Conservation (phyloP, 2,888 invertebrate species). For the Drosophila bunnanda region DNA sequence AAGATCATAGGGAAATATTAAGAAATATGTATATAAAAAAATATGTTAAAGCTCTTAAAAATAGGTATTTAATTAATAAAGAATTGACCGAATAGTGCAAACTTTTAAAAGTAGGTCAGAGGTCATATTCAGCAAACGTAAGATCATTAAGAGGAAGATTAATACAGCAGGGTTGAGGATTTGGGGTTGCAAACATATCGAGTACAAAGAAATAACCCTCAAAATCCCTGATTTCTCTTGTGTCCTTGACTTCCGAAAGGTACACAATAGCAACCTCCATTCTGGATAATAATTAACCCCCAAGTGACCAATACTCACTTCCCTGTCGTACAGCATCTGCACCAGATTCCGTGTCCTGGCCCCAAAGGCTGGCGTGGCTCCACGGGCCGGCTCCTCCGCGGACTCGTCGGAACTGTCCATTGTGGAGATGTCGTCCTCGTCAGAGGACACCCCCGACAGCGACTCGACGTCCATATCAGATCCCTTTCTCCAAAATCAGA, state of each 20-base stretch:
- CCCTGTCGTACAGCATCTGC: slow-evolving; percentile 78
- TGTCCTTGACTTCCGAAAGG: neutral
- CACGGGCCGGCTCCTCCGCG: slow-evolving; percentile 50
- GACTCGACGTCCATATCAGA: slow-evolving; percentile 74
- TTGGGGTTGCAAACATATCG: neutral
- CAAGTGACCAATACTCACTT: slow-evolving; percentile 59
- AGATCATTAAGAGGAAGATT: neutral
- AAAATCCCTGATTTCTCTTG: neutral
- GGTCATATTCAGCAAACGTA: no score
- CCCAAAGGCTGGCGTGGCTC: slow-evolving; percentile 28
- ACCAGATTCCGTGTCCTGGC: slow-evolving; percentile 72
- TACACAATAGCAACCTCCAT: neutral
- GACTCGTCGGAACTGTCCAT: slow-evolving; percentile 79
- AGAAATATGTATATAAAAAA: neutral
- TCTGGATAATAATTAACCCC: neutral
- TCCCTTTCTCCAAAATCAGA: slow-evolving; percentile 53
- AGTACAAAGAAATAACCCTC: neutral
- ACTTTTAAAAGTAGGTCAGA: neutral
- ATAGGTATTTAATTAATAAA: neutral
- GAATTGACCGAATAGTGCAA: neutral
- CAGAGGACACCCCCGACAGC: slow-evolving; percentile 74
- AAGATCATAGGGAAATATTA: neutral
- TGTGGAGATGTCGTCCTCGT: slow-evolving; percentile 75
- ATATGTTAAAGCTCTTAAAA: neutral
- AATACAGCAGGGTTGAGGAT: neutral